Evolutionary conservation across 23 tunicate species (phyloP), one percentile per base, ranked within the genome.

Genomic region (Phallusia fumigata): DNA sequence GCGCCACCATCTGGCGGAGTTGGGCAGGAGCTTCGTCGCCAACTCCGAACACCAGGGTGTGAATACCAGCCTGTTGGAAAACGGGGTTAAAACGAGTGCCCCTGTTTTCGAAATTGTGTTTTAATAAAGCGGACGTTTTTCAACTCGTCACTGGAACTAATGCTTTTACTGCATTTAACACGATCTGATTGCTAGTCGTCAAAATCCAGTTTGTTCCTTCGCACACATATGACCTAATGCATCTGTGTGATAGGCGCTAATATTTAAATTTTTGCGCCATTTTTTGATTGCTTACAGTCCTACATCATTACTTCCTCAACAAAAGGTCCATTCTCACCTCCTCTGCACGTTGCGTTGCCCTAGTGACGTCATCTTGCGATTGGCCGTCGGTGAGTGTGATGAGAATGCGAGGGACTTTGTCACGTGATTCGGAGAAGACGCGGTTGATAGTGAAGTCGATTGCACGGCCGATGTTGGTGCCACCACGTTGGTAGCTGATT

Each of bases 31-130:
- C 64, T 13, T 79, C 78, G 65, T 79, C 79, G 64, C 85, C 87
- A n/a, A 91, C 85, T 64, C 96, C 96, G 33, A 91, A 86, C 77
- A 88, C 90, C 21, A 91, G 33, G 16, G 82, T 86, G 32, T 91
- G 86, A 30, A 91, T 74, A 65, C 96, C 96, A 34, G 84, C 58
- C 96, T 91, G n/a, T n/a, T n/a, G n/a, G 33, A 0, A 36, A 28
- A n/a, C 8, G 64, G 18, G 47, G 47, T 40, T 40, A 10, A 5
- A 40, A 40, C n/a, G n/a, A n/a, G n/a, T n/a, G n/a, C n/a, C n/a
- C n/a, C n/a, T n/a, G n/a, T n/a, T n/a, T n/a, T n/a, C n/a, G n/a
- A n/a, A n/a, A n/a, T n/a, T n/a, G n/a, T n/a, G n/a, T n/a, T n/a
- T n/a, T n/a, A n/a, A n/a, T n/a, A n/a, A n/a, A n/a, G n/a, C n/a